Percentiles rank a stretch among this genome's conserved stretches.
Evolutionary conservation across 1,140 invertebrate species (phyloP).

Genomic region (Cyphomyrmex costatus): DNA sequence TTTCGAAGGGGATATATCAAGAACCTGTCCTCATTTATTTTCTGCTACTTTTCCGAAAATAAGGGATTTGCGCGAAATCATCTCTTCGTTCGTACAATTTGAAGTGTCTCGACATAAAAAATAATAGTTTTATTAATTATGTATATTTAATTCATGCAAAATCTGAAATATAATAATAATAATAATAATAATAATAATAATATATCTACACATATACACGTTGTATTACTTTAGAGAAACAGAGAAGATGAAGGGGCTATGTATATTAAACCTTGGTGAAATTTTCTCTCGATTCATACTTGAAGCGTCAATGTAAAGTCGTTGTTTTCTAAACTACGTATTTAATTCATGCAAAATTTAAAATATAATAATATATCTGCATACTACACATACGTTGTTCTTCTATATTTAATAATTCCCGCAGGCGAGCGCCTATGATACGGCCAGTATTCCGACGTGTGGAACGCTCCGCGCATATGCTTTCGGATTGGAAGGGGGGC

Average conservation of each 20-base stretch:
- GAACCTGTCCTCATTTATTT: not conserved
- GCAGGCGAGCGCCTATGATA: no score
- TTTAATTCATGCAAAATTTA: not conserved
- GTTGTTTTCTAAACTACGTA: not conserved
- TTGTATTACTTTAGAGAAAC: not conserved
- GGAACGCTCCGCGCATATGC: no score
- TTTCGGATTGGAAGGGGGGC: no score
- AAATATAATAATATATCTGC: slow-evolving; percentile 1
- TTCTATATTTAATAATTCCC: no score
- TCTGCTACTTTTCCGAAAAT: not conserved
- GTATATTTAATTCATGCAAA: slow-evolving; percentile 23
- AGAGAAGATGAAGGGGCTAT: not conserved
- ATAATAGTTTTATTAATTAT: not conserved
- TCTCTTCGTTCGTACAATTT: not conserved
- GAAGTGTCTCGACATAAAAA: not conserved
- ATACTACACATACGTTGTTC: not conserved
- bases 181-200: slow-evolving; percentile 14
- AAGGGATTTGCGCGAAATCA: not conserved
- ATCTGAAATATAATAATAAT: slow-evolving; percentile 17
- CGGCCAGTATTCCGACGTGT: no score
- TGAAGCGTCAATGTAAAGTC: not conserved
- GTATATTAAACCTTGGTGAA: slow-evolving; percentile 14
- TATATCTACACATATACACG: not conserved
- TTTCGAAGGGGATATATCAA: not conserved
- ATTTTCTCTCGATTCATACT: not conserved